These are phyloP conservation scores for Drosophila fuyamai DNA, from an alignment of 1,140 invertebrate species.

Conservation along the genomic window DNA sequence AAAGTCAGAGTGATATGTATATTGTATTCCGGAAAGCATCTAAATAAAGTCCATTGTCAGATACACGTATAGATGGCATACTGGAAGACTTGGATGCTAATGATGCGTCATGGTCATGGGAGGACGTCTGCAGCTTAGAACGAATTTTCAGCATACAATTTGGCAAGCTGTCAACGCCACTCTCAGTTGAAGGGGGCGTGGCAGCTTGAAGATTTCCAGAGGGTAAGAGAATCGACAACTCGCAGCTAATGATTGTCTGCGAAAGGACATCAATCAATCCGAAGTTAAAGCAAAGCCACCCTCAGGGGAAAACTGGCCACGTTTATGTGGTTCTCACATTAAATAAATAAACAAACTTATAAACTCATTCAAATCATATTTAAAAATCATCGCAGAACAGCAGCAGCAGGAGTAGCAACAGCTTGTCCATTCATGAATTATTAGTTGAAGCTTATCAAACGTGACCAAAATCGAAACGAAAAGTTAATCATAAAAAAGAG, in stretches of 20 bases:
- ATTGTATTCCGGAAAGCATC: background rate
- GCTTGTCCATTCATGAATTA: constrained; percentile 79
- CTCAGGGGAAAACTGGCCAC: constrained; percentile 1
- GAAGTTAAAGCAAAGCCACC: constrained; percentile 50
- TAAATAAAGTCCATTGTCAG: constrained; percentile 3
- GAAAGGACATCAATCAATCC: constrained; percentile 74
- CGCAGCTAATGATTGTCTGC: constrained; percentile 76
- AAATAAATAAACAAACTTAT: constrained; percentile 80
- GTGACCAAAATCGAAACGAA: constrained; percentile 71
- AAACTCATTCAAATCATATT: constrained; percentile 82
- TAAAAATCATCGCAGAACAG: constrained; percentile 70
- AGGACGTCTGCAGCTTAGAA: constrained; percentile 26
- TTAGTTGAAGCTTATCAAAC: constrained; percentile 79
- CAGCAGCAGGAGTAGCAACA: constrained; percentile 61
- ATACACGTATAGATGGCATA: constrained; percentile 4
- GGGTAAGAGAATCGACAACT: constrained; percentile 38
- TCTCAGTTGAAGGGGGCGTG: constrained; percentile 51
- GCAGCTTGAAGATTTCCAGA: constrained; percentile 27
- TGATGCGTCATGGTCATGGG: constrained; percentile 55
- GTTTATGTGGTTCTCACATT: constrained; percentile 26
- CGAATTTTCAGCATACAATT: constrained; percentile 69
- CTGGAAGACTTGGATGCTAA: constrained; percentile 45
- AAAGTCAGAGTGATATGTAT: no score
- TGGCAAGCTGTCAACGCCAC: constrained; percentile 77
- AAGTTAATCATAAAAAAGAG: constrained; percentile 65